Percentiles rank a stretch among this genome's conserved stretches.
Conservation (phyloP, 2,113 vertebrate species). For the Pseudorhombus dupliciocellatus region DNA sequence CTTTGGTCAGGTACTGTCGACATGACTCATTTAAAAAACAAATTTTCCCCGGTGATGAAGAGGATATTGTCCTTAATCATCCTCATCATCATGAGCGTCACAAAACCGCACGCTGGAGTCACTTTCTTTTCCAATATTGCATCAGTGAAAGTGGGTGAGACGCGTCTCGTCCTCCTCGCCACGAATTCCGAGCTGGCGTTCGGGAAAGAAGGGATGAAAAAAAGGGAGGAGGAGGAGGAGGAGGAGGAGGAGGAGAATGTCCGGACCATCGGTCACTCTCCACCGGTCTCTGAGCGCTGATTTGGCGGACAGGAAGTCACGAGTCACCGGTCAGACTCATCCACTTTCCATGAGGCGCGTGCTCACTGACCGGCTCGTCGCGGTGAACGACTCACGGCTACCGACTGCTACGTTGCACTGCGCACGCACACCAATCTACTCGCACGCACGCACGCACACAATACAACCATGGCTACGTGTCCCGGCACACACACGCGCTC, state of each 20-base stretch:
- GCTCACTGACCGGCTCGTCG: not conserved
- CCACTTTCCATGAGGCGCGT: slow-evolving; percentile 35
- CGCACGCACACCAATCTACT: slow-evolving; percentile 60
- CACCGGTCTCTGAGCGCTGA: not conserved
- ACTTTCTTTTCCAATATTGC: not conserved
- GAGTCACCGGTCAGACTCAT: slow-evolving; percentile 20
- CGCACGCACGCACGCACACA: slow-evolving; percentile 34
- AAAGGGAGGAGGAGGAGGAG: not conserved
- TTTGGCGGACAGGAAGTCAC: slow-evolving; percentile 40
- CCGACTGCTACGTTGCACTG: slow-evolving; percentile 29
- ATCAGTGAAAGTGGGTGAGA: not conserved
- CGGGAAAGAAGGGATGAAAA: not conserved
- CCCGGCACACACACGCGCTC: slow-evolving; percentile 52
- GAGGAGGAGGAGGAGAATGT: not conserved
- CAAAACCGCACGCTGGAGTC: not conserved
- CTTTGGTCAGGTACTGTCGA: no score
- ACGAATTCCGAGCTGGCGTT: slow-evolving; percentile 6
- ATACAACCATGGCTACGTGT: slow-evolving; percentile 68
- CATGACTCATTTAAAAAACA: no score
- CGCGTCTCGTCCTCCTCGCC: not conserved
- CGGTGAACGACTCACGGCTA: not conserved
- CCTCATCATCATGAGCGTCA: not conserved
- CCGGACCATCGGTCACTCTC: not conserved
- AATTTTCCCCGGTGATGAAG: no score
- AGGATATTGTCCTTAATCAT: not conserved